These are phyloP conservation scores for Neuroscelio doddi DNA, from an alignment of 2,888 invertebrate genomes.

Conservation along the genomic window DNA sequence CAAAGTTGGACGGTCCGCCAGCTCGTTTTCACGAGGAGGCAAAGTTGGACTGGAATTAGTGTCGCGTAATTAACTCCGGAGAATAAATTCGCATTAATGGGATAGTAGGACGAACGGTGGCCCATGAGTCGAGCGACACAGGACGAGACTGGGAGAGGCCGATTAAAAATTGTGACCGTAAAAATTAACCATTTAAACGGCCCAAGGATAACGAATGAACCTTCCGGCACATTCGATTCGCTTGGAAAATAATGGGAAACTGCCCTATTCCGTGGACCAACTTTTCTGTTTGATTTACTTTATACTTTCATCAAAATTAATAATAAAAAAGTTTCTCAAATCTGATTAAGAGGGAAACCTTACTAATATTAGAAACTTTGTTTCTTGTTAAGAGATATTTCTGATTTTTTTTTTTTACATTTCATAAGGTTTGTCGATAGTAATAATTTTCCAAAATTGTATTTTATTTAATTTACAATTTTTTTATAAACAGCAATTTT, in stretches of 20 bases:
- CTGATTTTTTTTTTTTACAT: too few relatives aligned
- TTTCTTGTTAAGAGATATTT: too few relatives aligned
- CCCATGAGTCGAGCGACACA: too few relatives aligned
- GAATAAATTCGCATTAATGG: constrained; percentile 68
- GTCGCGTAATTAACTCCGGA: constrained; percentile 68
- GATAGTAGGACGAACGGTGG: constrained; percentile 41
- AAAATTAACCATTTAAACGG: constrained; percentile 67
- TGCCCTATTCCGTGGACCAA: constrained; percentile 18
- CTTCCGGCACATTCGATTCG: constrained; percentile 58
- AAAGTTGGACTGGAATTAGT: constrained; percentile 67
- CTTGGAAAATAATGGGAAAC: constrained; percentile 48
- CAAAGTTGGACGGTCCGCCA: constrained; percentile 48
- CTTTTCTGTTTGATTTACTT: constrained; percentile 29
- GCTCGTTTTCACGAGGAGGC: constrained; percentile 52
- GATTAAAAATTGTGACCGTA: constrained; percentile 63
- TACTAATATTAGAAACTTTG: too few relatives aligned
- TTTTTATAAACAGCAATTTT: too few relatives aligned
- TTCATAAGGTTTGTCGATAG: too few relatives aligned
- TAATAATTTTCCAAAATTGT: too few relatives aligned
- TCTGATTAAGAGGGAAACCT: too few relatives aligned
- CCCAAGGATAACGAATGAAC: constrained; percentile 61
- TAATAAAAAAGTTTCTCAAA: too few relatives aligned
- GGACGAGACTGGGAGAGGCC: constrained; percentile 38
- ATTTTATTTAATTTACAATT: too few relatives aligned
- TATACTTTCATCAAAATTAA: constrained; percentile 10